phyloP scores from a whole-genome alignment of 2,888 invertebrate genomes.

The Cephalotes varians region DNA sequence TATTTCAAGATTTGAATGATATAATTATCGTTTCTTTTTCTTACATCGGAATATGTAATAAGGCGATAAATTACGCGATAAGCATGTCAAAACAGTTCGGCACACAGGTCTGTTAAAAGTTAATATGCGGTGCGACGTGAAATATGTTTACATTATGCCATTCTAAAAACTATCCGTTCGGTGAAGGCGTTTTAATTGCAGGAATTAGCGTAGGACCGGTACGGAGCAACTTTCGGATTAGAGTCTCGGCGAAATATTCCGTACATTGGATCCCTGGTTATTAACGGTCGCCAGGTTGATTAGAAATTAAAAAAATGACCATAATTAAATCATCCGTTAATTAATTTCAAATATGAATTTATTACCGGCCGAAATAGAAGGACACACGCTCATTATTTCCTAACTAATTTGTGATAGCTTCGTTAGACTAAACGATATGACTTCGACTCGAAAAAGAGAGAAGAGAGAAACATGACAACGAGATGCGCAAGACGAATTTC shows the following conservation, averaged over 20 bases:
- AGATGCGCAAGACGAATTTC: constrained; percentile 57
- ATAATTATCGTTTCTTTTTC: constrained; percentile 1
- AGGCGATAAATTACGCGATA: constrained; percentile 4
- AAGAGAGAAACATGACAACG: constrained; percentile 21
- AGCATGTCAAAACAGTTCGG: background rate
- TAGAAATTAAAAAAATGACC: constrained; percentile 68
- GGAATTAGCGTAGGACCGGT: constrained; percentile 25
- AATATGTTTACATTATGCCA: constrained; percentile 17
- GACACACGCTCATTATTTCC: constrained; percentile 45
- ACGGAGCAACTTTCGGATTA: constrained; percentile 6
- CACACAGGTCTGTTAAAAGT: background rate
- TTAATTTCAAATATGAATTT: constrained; percentile 75
- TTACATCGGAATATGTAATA: background rate
- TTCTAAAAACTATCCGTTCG: constrained; percentile 30
- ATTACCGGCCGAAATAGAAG: constrained; percentile 55
- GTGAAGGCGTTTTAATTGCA: constrained; percentile 55
- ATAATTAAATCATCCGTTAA: constrained; percentile 74
- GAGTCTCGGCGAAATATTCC: constrained; percentile 33
- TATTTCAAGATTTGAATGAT: constrained; percentile 9
- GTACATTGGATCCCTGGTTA: constrained; percentile 60
- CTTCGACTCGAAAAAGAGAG: constrained; percentile 33
- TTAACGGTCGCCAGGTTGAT: constrained; percentile 64
- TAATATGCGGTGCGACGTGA: constrained; percentile 20
- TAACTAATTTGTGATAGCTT: constrained; percentile 40
- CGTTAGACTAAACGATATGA: constrained; percentile 34